Percentiles rank a stretch among this genome's conserved stretches.
phyloP scores from a whole-genome alignment of 92 coral and sea anemone species.

The Galaxea fascicularis region DNA sequence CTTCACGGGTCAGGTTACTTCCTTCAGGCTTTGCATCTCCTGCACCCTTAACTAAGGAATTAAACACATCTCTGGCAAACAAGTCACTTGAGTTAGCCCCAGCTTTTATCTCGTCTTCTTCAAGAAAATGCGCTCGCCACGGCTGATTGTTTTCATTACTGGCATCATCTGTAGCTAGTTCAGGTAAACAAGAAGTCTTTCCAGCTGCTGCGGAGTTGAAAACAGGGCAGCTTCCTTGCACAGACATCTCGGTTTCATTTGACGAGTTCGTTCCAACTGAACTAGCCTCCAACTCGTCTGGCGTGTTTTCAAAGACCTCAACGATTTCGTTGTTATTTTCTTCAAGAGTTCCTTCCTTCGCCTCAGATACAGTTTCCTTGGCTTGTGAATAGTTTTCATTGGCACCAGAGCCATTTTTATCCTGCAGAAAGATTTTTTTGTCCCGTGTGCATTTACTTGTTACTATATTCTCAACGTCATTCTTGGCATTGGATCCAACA shows the following conservation, averaged over 20 bases:
- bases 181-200: background rate
- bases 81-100: background rate
- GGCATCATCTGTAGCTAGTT: background rate
- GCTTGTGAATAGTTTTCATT: background rate
- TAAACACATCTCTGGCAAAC: background rate
- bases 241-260: background rate
- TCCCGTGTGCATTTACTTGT: background rate
- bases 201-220: background rate
- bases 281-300: background rate
- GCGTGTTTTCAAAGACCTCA: background rate
- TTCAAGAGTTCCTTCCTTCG: background rate
- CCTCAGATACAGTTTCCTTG: background rate
- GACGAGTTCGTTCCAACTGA: background rate
- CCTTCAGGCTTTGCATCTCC: background rate
- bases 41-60: background rate
- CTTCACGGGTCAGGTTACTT: background rate
- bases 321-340: conserved; percentile 8
- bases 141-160: background rate
- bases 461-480: background rate
- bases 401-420: background rate
- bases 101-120: background rate
- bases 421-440: background rate
- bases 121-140: too few species aligned
- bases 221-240: background rate
- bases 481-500: background rate